Base-by-base conservation (phyloP, 2,888 invertebrate species). In the Dione juno region DNA sequence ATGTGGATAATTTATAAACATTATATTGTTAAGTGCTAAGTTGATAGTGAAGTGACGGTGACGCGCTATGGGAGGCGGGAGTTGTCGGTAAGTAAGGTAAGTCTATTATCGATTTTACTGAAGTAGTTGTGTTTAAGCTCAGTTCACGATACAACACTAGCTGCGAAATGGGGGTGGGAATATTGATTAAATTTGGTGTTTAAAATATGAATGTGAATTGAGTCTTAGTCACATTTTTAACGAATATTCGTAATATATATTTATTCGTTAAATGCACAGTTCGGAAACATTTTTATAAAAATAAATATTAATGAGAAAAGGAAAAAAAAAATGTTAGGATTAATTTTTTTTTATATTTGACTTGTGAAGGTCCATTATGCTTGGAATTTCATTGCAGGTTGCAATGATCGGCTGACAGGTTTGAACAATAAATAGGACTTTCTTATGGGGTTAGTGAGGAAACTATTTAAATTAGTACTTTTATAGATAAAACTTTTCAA, bases 371-470 rank as follows among this genome's bases (percentile, higher is more conserved):
- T 77, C 73, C 70, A 69, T 74, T 77, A 67, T 72, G 71, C 74
- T 78, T 74, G 74, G 72, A 74, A 71, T 77, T 75, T 77, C 67
- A 71, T 79, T 80, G 69, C 78, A 78, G 78, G 78, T 79, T 67
- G 65, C 72, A 65, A 67, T 75, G 77, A 74, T 68, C 65, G 72
- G 67, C 74, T 67, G 74, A 71, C 77, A 77, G 73, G 77, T 78
- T 74, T 72, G 72, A 69, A 76, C 71, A 72, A 69, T 76, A 74
- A 52, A 54, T 77, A 76, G 72, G 66, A 66, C 37, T 61, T 65
- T 73, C 21, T 72, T 65, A 54, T 61, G 73, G 66, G 73, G 76
- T 78, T 76, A 69, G 76, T 75, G 75, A 77, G 77, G 74, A 71
- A 68, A 70, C 76, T 74, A 72, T 71, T 75, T 73, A 48, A 69